phyloP scores from a whole-genome alignment of 2,888 invertebrate genomes.

The Amblyteles armatorius region DNA sequence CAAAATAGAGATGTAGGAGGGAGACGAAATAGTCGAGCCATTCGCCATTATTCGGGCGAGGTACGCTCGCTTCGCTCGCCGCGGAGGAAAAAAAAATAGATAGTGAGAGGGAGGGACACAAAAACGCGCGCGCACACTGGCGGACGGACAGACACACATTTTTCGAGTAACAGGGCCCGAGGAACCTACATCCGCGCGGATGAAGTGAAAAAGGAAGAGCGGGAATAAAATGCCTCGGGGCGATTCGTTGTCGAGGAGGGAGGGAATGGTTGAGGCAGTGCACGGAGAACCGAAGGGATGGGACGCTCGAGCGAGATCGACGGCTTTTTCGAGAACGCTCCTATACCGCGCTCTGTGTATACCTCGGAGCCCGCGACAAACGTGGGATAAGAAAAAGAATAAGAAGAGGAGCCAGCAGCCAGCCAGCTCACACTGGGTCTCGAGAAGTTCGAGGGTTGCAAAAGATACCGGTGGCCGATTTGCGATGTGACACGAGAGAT shows the following conservation, averaged over 20 bases:
- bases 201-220: constrained; percentile 33
- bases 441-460: constrained; percentile 48
- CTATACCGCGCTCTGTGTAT: constrained; percentile 23
- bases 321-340: constrained; percentile 43
- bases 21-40: constrained; percentile 38
- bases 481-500: constrained; percentile 35
- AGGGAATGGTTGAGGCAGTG: constrained; percentile 38
- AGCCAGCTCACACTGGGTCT: constrained; percentile 9
- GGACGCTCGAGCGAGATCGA: constrained; percentile 46
- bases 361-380: constrained; percentile 25
- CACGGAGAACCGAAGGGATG: constrained; percentile 13
- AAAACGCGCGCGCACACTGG: not conserved
- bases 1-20: not conserved
- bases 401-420: constrained; percentile 8
- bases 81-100: constrained; percentile 28
- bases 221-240: constrained; percentile 56
- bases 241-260: constrained; percentile 44
- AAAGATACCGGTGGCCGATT: constrained; percentile 47
- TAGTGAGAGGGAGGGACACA: not conserved
- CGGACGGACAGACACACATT: constrained; percentile 26
- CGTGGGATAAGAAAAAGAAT: not conserved
- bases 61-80: constrained; percentile 45
- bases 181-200: constrained; percentile 31
- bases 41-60: constrained; percentile 42
- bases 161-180: constrained; percentile 50